Conservation (phyloP, 2,888 invertebrate species). For the Pyrocoelia pectoralis region DNA sequence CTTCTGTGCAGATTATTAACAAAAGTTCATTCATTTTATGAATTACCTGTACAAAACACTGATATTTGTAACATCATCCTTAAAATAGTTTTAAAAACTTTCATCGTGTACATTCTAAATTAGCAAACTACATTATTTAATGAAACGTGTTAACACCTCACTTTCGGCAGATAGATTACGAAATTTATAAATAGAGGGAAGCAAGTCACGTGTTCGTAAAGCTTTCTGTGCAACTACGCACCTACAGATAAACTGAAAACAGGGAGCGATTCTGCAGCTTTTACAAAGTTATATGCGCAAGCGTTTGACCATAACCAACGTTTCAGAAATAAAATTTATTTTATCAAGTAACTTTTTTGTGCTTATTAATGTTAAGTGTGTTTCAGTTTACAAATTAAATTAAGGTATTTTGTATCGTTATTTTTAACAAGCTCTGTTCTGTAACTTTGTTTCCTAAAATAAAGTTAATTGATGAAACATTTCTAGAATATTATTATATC, state of each 20-base stretch:
- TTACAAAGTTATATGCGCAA: slow-evolving; percentile 26
- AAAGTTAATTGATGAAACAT: no score
- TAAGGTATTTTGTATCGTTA: no score
- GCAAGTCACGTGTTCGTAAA: slow-evolving; percentile 18
- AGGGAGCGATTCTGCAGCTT: slow-evolving; percentile 25
- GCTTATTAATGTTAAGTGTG: neutral
- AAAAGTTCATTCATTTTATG: neutral
- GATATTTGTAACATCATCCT: slow-evolving; percentile 18
- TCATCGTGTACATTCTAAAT: slow-evolving; percentile 19
- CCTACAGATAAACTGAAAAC: slow-evolving; percentile 21
- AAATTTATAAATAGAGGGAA: neutral
- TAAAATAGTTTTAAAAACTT: slow-evolving; percentile 11
- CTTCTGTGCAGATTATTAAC: neutral
- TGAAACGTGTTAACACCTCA: slow-evolving; percentile 16
- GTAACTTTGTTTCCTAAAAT: no score
- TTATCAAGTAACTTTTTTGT: neutral
- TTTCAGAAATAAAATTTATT: slow-evolving; percentile 15
- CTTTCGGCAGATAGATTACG: neutral
- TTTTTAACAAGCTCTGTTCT: no score
- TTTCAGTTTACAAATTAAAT: no score
- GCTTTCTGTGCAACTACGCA: slow-evolving; percentile 20
- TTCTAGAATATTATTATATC: no score
- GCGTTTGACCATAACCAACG: slow-evolving; percentile 19
- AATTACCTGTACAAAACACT: slow-evolving; percentile 21
- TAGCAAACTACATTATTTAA: slow-evolving; percentile 18